phyloP scores from a whole-genome alignment of 37 sponge, comb jelly and placozoan genomes.

The Beroe forskalii region DNA sequence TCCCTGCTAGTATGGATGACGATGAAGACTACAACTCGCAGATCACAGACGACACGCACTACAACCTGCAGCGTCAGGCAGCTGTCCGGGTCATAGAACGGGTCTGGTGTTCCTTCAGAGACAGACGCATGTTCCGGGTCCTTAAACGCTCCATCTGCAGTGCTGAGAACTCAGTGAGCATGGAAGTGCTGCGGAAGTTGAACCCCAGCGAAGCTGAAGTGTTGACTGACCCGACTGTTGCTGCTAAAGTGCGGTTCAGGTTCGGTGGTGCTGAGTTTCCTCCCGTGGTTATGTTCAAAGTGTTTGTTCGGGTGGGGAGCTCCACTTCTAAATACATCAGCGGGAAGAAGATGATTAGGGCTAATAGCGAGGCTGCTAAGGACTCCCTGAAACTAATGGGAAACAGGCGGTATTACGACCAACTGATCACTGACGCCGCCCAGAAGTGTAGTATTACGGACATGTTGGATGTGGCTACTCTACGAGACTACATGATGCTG shows the following conservation, averaged over 20 bases:
- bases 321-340: constrained; percentile 75
- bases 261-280: constrained; percentile 89
- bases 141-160: constrained; percentile 85
- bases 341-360: constrained; percentile 86
- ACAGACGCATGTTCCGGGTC: constrained; percentile 76
- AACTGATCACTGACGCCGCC: constrained; percentile 81
- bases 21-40: constrained; percentile 62
- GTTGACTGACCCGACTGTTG: constrained; percentile 82
- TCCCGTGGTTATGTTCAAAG: constrained; percentile 87
- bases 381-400: constrained; percentile 94
- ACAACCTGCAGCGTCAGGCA: constrained; percentile 13
- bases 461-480: constrained; percentile 82
- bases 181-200: constrained; percentile 80
- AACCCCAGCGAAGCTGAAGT: constrained; percentile 83
- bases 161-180: constrained; percentile 86
- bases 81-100: constrained; percentile 72
- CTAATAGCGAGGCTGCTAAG: constrained; percentile 81
- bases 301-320: constrained; percentile 73
- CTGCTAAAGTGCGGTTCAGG: constrained; percentile 86
- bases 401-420: constrained; percentile 78
- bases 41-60: constrained; percentile 48
- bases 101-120: constrained; percentile 77
- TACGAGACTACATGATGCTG: constrained; percentile 85
- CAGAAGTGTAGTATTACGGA: constrained; percentile 75
- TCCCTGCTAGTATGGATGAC: constrained; percentile 4